A percentile compares a stretch with the other conserved stretches of the same genome.
Evolutionary conservation across 2,797 vertebrate species (phyloP).

Genomic region (Pampus argenteus): DNA sequence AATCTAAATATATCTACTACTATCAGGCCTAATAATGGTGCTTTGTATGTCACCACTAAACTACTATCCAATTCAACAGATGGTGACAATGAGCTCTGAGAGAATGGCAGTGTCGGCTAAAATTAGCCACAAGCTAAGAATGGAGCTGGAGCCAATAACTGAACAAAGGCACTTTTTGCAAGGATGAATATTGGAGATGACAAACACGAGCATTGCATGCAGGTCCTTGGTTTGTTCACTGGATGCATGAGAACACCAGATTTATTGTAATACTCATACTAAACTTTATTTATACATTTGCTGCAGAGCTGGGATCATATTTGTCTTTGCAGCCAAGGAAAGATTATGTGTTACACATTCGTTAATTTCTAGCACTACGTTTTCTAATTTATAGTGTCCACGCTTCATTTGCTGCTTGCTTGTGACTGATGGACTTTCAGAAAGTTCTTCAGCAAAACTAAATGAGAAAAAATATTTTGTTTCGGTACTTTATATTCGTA

Average conservation of each 20-base stretch:
- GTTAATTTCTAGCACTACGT: too few species aligned
- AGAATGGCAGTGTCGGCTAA: background rate
- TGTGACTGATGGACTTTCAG: too few species aligned
- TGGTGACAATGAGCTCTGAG: background rate
- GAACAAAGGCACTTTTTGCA: background rate
- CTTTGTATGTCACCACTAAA: conserved; percentile 2
- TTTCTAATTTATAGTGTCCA: too few species aligned
- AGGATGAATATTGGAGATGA: background rate
- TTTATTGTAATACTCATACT: background rate
- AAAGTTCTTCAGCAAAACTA: too few species aligned
- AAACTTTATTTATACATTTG: background rate
- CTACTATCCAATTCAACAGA: conserved; percentile 33
- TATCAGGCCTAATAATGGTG: background rate
- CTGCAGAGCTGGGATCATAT: background rate
- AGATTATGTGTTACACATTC: too few species aligned
- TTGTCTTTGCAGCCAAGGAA: too few species aligned
- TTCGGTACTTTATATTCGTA: too few species aligned
- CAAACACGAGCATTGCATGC: background rate
- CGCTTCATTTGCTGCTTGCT: too few species aligned
- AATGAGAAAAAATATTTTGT: too few species aligned
- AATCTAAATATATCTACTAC: too few species aligned
- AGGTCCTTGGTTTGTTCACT: background rate
- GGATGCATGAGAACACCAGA: too few species aligned
- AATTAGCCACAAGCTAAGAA: conserved; percentile 18
- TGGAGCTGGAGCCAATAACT: background rate